These are phyloP conservation scores for Machimus rusticus DNA, from an alignment of 2,888 invertebrate genomes.

Conservation along the genomic window DNA sequence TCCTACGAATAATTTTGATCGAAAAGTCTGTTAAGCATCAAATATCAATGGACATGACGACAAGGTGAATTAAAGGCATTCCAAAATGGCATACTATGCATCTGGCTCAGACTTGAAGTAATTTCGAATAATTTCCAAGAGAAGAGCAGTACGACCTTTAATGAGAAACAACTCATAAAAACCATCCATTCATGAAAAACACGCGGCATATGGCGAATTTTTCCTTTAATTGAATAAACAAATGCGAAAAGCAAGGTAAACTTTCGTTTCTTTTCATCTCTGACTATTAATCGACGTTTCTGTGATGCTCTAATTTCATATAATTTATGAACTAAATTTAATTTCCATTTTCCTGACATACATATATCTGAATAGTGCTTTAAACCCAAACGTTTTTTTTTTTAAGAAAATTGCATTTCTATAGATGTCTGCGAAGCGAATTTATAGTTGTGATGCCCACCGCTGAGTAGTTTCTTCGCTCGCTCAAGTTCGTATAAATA, in stretches of 20 bases:
- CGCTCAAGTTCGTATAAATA: not conserved
- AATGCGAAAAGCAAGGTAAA: conserved; percentile 1
- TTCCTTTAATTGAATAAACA: conserved; percentile 20
- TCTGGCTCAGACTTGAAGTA: not conserved
- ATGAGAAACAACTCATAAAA: conserved; percentile 21
- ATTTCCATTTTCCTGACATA: not conserved
- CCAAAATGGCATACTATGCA: not conserved
- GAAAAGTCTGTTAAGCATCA: not conserved
- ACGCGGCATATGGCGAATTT: conserved; percentile 17
- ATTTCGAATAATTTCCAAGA: conserved; percentile 15
- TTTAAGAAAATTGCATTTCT: not conserved
- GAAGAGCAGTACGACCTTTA: not conserved
- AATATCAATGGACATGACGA: not conserved
- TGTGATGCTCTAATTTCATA: not conserved
- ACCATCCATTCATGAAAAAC: conserved; percentile 2
- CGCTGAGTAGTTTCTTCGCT: not conserved
- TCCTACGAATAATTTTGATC: conserved; percentile 1
- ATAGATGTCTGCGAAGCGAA: not conserved
- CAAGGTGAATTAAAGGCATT: conserved; percentile 10
- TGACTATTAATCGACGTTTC: not conserved
- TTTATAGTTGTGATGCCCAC: not conserved
- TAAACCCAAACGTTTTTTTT: not conserved
- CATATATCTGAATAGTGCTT: not conserved
- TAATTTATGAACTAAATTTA: not conserved
- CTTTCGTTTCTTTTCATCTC: conserved; percentile 11